phyloP scores from a whole-genome alignment of 2,888 invertebrate genomes.

The Desoria tigrina region DNA sequence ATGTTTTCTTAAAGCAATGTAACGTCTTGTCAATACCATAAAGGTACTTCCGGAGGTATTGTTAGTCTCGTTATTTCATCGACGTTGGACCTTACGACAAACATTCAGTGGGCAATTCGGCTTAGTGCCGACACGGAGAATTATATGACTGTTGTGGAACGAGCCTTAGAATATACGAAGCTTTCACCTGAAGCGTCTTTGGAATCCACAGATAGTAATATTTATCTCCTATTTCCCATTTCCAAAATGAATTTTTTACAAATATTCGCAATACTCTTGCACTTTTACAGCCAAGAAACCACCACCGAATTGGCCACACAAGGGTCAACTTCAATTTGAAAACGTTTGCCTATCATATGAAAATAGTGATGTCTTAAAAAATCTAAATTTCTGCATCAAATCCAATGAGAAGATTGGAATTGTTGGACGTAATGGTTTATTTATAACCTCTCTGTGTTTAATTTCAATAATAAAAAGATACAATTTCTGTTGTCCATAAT shows the following conservation, averaged over 20 bases:
- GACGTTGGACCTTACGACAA: constrained; percentile 65
- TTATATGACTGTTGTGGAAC: constrained; percentile 65
- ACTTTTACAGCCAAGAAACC: constrained; percentile 52
- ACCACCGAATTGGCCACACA: constrained; percentile 57
- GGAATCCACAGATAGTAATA: constrained; percentile 58
- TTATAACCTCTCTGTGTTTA: background rate
- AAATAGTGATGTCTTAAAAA: constrained; percentile 56
- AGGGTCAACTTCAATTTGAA: constrained; percentile 55
- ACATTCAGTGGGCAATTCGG: constrained; percentile 70
- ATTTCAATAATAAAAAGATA: background rate
- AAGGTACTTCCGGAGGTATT: constrained; percentile 35
- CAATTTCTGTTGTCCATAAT: background rate
- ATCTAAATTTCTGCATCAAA: constrained; percentile 57
- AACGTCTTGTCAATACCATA: background rate
- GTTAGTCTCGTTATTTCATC: constrained; percentile 49
- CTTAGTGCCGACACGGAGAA: constrained; percentile 72
- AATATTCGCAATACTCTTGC: background rate
- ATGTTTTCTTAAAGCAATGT: constrained; percentile 42
- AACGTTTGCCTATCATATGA: constrained; percentile 56
- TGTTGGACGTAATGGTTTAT: constrained; percentile 67
- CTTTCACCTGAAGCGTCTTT: constrained; percentile 67
- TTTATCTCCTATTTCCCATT: background rate
- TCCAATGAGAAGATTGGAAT: constrained; percentile 53
- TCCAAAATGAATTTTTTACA: background rate
- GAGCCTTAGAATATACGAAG: constrained; percentile 47